phyloP scores from a whole-genome alignment of 2,113 vertebrate species.

The Pontoporia blainvillei region DNA sequence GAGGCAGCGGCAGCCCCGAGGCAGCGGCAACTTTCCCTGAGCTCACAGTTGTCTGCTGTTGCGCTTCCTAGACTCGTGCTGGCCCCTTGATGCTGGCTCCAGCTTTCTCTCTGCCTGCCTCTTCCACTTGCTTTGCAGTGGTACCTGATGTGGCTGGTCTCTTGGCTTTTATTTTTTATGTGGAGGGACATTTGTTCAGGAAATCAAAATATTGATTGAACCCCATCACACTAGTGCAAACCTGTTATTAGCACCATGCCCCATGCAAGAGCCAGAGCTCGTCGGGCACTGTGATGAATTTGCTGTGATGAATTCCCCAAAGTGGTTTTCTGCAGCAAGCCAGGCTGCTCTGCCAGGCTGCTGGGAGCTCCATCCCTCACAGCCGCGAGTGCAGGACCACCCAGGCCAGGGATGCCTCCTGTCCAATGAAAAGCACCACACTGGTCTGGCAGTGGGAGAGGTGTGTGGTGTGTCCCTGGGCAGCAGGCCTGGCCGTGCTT shows the following conservation, averaged over 20 bases:
- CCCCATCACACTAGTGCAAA: slow-evolving; percentile 46
- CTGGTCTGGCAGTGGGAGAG: neutral
- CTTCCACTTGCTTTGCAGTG: neutral
- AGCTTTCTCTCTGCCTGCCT: neutral
- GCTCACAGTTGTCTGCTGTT: neutral
- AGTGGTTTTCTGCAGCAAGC: slow-evolving; percentile 11
- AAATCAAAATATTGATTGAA: slow-evolving; percentile 79
- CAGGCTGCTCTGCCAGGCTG: neutral
- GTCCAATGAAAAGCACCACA: neutral
- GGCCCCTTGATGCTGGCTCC: accelerated
- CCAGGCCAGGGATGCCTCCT: accelerated
- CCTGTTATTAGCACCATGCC: slow-evolving; percentile 55
- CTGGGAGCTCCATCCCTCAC: neutral
- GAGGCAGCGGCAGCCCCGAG: neutral
- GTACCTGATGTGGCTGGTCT: neutral
- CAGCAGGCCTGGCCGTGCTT: neutral
- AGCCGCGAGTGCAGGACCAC: neutral
- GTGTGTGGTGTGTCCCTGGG: neutral
- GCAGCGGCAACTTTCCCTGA: neutral
- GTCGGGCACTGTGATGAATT: slow-evolving; percentile 66
- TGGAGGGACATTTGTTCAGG: slow-evolving; percentile 66
- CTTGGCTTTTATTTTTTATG: neutral
- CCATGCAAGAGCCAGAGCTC: slow-evolving; percentile 28
- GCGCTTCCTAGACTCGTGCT: accelerated
- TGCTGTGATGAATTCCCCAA: slow-evolving; percentile 61